Evolutionary conservation across 2,113 vertebrate species (phyloP), one percentile per base, ranked within the genome.

Genomic region (Sialia sialis): DNA sequence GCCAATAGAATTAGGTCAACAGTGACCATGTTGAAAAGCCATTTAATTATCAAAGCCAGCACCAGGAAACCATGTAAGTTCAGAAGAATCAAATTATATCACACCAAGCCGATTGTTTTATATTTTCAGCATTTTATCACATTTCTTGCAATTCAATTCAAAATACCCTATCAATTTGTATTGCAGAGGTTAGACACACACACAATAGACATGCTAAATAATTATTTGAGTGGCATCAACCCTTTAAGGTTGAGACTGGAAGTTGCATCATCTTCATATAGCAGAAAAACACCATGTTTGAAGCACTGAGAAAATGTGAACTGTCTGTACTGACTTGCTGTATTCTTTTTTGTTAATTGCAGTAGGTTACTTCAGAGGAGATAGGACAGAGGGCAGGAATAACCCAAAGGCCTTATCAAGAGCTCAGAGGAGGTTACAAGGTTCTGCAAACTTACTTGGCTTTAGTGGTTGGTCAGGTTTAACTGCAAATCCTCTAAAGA

Each of bases 11-110:
- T 84, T 87, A 90, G 80, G 91, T 84, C 90, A 95, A 91, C 88
- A 92, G 51, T 81, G 91, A 84, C 72, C 82, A 81, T 73, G 94
- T 93, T 90, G 77, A 93, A 94, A 90, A 91, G 59, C 27, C 88
- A 90, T 87, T 89, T 93, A 85, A 93, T 93, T 96, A 89, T 43
- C 55, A 84, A 76, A 79, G 68, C 48, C 72, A 93, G 43, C 64
- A 91, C 21, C 51, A 80, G 27, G 73, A 89, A 94, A 63, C 62
- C 32, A 49, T 18, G 4, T n/a, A 85, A 91, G 54, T 70, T 93
- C 27, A 3, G 43, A 86, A 89, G 66, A 89, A 92, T 77, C 87
- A 70, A 74, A 68, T 79, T 55, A 49, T 68, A 66, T 64, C 66
- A 74, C 26, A 60, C 21, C 62, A 87, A 90, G 75, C 8, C 77